phyloP scores from a whole-genome alignment of 1,140 invertebrate genomes.

The Drosophila sp. region DNA sequence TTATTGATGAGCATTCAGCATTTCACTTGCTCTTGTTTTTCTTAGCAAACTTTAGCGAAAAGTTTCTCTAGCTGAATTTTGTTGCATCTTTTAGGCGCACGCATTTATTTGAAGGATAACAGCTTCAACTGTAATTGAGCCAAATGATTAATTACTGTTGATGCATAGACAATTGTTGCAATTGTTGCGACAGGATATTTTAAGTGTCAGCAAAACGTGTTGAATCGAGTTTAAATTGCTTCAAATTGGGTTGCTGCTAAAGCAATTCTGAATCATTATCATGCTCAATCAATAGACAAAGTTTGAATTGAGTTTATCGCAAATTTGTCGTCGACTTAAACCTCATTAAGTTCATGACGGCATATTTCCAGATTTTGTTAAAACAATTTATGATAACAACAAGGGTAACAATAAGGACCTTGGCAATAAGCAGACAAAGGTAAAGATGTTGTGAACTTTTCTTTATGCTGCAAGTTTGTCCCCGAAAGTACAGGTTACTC shows the following conservation, averaged over 20 bases:
- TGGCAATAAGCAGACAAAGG: constrained; percentile 24
- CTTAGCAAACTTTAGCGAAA: constrained; percentile 1
- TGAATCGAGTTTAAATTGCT: no score
- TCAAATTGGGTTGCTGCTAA: constrained; percentile 1
- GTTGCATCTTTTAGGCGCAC: constrained; percentile 42
- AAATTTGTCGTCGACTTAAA: not conserved
- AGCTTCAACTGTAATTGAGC: constrained; percentile 4
- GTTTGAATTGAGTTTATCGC: not conserved
- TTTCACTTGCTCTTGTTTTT: constrained; percentile 7
- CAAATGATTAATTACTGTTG: not conserved
- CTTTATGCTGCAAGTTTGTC: constrained; percentile 55
- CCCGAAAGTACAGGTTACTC: constrained; percentile 13
- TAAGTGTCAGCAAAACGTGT: not conserved
- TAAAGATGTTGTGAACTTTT: constrained; percentile 68
- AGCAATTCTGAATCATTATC: not conserved
- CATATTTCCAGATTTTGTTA: constrained; percentile 48
- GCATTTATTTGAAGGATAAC: not conserved
- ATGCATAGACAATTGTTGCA: not conserved
- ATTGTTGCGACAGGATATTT: not conserved
- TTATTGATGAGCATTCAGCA: constrained; percentile 63
- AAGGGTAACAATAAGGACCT: constrained; percentile 19
- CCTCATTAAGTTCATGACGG: constrained; percentile 53
- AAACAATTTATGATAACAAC: constrained; percentile 51
- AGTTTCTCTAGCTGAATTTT: constrained; percentile 11
- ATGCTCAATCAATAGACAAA: constrained; percentile 1